These are phyloP conservation scores for Epizoanthus rinbou DNA, from an alignment of 92 coral and sea anemone genomes.

Conservation along the genomic window DNA sequence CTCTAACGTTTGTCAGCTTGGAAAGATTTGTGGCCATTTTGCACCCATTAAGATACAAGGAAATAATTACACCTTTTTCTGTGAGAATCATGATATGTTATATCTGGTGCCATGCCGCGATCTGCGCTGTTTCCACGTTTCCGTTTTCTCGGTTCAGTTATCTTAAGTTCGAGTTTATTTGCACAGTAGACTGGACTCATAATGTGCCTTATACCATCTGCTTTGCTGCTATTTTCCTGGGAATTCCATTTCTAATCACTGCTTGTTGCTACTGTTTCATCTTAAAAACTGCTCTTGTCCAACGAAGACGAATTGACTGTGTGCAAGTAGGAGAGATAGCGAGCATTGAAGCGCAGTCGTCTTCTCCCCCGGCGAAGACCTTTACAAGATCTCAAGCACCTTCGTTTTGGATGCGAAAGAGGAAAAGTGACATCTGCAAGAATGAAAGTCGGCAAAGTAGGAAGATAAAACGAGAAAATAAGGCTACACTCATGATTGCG, in stretches of 20 bases:
- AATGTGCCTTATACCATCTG: slow-evolving; percentile 61
- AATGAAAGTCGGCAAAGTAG: slow-evolving; percentile 19
- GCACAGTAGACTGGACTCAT: slow-evolving; percentile 78
- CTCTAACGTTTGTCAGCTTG: slow-evolving; percentile 74
- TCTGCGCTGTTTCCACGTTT: slow-evolving; percentile 66
- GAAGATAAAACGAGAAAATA: slow-evolving; percentile 64
- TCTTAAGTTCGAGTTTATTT: slow-evolving; percentile 69
- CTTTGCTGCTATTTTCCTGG: slow-evolving; percentile 54
- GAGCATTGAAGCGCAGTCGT: neutral
- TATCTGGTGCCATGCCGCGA: slow-evolving; percentile 73
- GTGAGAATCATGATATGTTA: slow-evolving; percentile 52
- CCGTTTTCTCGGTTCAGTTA: slow-evolving; percentile 65
- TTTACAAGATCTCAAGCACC: neutral
- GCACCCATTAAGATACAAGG: slow-evolving; percentile 72
- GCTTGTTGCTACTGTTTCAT: slow-evolving; percentile 58
- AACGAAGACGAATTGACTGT: slow-evolving; percentile 55
- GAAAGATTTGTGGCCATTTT: slow-evolving; percentile 81
- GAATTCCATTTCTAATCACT: slow-evolving; percentile 69
- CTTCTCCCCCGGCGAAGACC: neutral
- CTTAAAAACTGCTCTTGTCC: slow-evolving; percentile 71
- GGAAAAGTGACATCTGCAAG: neutral
- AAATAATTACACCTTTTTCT: slow-evolving; percentile 56
- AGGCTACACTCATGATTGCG: slow-evolving; percentile 74
- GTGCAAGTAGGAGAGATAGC: slow-evolving; percentile 74
- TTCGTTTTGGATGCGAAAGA: neutral